Base-by-base conservation (phyloP, 2,888 invertebrate genomes). In the Eristalis arbustorum region DNA sequence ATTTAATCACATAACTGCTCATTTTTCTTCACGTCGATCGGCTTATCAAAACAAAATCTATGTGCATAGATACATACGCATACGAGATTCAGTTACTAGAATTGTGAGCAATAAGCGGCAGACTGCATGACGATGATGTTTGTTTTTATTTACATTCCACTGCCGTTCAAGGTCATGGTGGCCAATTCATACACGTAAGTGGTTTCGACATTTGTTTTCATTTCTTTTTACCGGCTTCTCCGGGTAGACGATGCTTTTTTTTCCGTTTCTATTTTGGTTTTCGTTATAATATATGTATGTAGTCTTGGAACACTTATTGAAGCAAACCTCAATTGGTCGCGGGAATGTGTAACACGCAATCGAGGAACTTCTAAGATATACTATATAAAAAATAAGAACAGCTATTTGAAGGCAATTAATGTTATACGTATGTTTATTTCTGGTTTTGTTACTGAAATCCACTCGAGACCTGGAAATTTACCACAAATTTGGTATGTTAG, bases 91-190 rank as follows among this genome's bases (percentile, higher is more conserved):
- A 57, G 57, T 57, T 37, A 8, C 18, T 34, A 69, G 31, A 23
- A 31, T 34, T 69, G n/a, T 22, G 69, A 69, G 31, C n/a, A 37
- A 31, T 57, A 56, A 63, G 22, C 31, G 64, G 63, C 63, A 73
- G 63, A 73, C 73, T 34, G 63, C 63, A 63, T 73, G 73, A 63
- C 73, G 73, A 23, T 57, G 68, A 61, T 37, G 49, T 49, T 62
- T 73, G 63, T 74, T 74, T 74, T 59, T 74, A 74, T 74, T 74
- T 74, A 66, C 66, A 74, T 72, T 72, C 25, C 34, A 4, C 49
- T 49, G 62, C 42, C 62, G 62, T 74, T 74, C 74, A 74, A 59
- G 74, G 66, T 66, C 66, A 40, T 34, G 56, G 8, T 56, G 72
- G 42, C n/a, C 73, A 4, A 59, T 59, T 59, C 59, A 59, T 28